Evolutionary conservation across 2,113 vertebrate species (phyloP), one percentile per base, ranked within the genome.

Genomic region (Mellivora capensis): DNA sequence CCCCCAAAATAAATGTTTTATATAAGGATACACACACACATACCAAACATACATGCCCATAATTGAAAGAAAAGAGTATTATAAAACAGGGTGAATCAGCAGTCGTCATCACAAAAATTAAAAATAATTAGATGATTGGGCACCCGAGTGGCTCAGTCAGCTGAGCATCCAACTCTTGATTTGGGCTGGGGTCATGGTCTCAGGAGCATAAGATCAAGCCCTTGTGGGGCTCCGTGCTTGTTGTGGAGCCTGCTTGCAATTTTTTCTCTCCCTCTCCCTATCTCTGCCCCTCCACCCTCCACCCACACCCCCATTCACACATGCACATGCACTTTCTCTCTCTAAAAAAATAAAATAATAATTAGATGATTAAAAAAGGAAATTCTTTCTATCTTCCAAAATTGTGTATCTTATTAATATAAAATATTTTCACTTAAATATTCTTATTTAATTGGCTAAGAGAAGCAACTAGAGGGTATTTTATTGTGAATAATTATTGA

Each of bases 381-480:
- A 88, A 96, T 74, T 34, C 13, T 92, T 91, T 64, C 37, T 87
- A 54, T 47, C 44, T n/a, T 64, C 52, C n/a, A 39, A 95, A 97
- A 90, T 25, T 94, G 14, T 81, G 23, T 80, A 54, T 57, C 37
- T 3, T 59, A 90, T 54, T 85, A 79, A 85, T 59, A 87, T 0
- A 83, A 3, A 76, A 27, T 69, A 93, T 93, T 80, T 93, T 39
- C 44, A 89, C 25, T 71, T 85, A 74, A 57, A 59, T 87, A 64
- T 88, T 87, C 72, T 61, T 62, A 81, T 54, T 94, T 92, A 92
- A 62, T 59, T 80, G 54, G 9, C 57, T 80, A 88, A 59, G 2
- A 96, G 87, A 94, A 54, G 27, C 9, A 97, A 94, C 20, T 82
- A 92, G 67, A 92, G 4, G 81, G 17, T 72, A 95, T 94, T 90